Base-by-base conservation (phyloP, 2,113 vertebrate genomes). In the Suricata suricatta region DNA sequence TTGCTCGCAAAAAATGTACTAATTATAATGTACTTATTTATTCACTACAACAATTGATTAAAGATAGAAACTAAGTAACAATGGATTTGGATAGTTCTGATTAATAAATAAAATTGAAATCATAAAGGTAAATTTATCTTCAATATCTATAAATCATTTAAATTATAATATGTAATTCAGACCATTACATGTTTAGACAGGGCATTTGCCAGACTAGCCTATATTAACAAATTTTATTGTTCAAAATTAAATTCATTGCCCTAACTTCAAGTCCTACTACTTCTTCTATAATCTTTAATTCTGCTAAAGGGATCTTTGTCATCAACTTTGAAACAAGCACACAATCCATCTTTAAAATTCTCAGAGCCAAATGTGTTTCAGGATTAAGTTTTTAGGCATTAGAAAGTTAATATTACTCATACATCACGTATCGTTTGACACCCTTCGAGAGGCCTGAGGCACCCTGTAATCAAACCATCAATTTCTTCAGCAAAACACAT, bases 1-100 rank as follows among this genome's bases (percentile, higher is more conserved):
- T 93, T 94, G 80, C 71, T 96, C 96, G 33, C 13, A 77, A 91
- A 93, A 87, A 3, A 38, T 60, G 15, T 91, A 41, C n/a, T 90
- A 88, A 85, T 84, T 94, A 68, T 87, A 92, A 72, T 31, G 29
- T 86, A 14, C 23, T 83, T 83, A 87, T 66, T 52, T 60, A 77
- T 86, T 77, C 47, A 82, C 68, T 68, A 88, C 82, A 85, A 27
- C 41, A 96, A 50, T 60, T 69, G 50, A 4, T 38, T 77, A 93
- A 77, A 72, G 5, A 95, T 64, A 7, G 35, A 41, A 47, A 4
- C 35, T 60, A 74, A 25, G 27, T 68, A 82, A n/a, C 2, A 93
- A 10, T 57, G 77, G 15, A 64, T 74, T 31, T 29, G 14, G 13
- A 33, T 81, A 63, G 14, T 95, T 41, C 19, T 92, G 12, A 91